Evolutionary conservation across 1,140 invertebrate genomes (phyloP).

Genomic region (Heliconius hewitsoni): DNA sequence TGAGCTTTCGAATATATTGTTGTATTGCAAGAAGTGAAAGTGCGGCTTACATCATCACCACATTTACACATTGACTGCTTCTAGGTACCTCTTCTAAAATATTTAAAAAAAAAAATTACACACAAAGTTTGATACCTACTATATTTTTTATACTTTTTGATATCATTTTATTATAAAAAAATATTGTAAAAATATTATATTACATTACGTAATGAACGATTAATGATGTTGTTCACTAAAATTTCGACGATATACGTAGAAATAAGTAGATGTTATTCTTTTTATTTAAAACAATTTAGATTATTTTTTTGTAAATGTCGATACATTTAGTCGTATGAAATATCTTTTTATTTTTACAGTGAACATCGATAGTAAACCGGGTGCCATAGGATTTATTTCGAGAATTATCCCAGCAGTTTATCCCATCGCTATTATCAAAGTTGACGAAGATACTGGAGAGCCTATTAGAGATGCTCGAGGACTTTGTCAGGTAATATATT

Average conservation of each 20-base stretch:
- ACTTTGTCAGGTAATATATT: constrained; percentile 85
- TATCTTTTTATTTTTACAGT: constrained; percentile 83
- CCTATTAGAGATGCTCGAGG: constrained; percentile 90
- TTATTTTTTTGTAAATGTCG: no score
- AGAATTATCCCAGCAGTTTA: constrained; percentile 91
- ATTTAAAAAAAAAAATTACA: no score
- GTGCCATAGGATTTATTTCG: constrained; percentile 97
- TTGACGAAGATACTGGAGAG: constrained; percentile 92
- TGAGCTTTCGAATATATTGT: not conserved
- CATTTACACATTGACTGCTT: not conserved
- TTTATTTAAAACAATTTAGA: no score
- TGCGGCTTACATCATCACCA: not conserved
- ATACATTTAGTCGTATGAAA: not conserved
- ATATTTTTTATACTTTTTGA: no score
- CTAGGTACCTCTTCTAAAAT: not conserved
- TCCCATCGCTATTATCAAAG: constrained; percentile 95
- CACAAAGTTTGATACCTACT: no score
- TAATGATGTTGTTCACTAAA: no score
- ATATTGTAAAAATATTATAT: no score
- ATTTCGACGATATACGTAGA: no score
- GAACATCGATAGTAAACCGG: constrained; percentile 95
- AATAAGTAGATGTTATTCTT: no score
- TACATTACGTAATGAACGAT: no score
- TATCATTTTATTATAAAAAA: no score
- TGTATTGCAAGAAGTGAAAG: not conserved